Percentiles rank a stretch among this genome's conserved stretches.
These are phyloP conservation scores for Procambarus virginalis DNA, from an alignment of 1,140 invertebrate species.

Conservation along the genomic window DNA sequence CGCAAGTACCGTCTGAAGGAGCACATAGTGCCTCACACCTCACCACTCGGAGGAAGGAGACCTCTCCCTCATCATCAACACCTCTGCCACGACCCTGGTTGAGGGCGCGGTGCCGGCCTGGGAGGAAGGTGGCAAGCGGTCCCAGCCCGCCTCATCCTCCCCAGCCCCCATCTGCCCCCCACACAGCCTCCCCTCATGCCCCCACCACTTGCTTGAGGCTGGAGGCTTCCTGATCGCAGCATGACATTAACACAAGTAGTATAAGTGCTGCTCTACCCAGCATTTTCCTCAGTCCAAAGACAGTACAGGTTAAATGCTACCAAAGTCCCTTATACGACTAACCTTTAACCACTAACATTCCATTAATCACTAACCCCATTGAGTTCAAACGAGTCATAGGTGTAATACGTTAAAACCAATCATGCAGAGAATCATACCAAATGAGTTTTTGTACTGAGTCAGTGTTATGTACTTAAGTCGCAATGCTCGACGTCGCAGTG, in stretches of 20 bases:
- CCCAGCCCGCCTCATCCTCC: not conserved
- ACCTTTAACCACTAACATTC: conserved; percentile 32
- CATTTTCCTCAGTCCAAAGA: conserved; percentile 35
- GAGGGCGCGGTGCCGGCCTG: conserved; percentile 39
- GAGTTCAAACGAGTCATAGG: conserved; percentile 43
- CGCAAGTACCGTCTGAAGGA: conserved; percentile 86
- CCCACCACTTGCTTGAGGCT: not conserved
- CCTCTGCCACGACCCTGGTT: conserved; percentile 64
- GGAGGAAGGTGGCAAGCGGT: conserved; percentile 8
- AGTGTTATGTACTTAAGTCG: conserved; percentile 37
- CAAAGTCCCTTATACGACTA: conserved; percentile 34
- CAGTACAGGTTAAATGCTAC: conserved; percentile 37
- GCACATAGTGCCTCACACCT: conserved; percentile 82
- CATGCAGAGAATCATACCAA: conserved; percentile 5
- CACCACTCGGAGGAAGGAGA: conserved; percentile 57
- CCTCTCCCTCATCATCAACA: conserved; percentile 65
- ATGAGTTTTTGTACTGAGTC: not conserved
- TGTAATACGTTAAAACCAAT: conserved; percentile 12
- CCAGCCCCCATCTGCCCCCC: not conserved
- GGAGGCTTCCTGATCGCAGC: conserved; percentile 5
- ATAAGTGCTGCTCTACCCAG: conserved; percentile 12
- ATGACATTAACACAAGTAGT: conserved; percentile 18
- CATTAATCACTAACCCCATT: conserved; percentile 40
- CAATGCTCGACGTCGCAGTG: conserved; percentile 14
- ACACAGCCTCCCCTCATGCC: not conserved